Evolutionary conservation across 2,113 vertebrate genomes (phyloP).

Genomic region (Myrmophylax atrothorax): DNA sequence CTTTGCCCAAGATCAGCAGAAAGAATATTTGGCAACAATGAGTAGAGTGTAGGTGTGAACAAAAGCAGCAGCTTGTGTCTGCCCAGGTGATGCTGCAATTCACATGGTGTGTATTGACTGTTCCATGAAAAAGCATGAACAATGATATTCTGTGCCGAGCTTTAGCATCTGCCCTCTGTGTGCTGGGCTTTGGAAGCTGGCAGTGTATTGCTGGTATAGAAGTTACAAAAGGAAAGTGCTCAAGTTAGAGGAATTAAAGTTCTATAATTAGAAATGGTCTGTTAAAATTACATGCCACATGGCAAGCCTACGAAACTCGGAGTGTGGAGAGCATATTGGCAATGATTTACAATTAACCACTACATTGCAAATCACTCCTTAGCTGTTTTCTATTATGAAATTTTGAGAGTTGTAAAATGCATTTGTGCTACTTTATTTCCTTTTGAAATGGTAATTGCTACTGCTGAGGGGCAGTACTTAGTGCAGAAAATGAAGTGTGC

Average conservation of each 20-base stretch:
- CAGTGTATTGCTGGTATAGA: neutral
- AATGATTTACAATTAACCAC: constrained; percentile 51
- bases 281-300: constrained; percentile 9
- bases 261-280: constrained; percentile 16
- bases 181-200: neutral
- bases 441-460: constrained; percentile 68
- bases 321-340: neutral
- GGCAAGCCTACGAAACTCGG: neutral
- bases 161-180: neutral
- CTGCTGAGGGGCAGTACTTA: constrained; percentile 60
- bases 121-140: neutral
- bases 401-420: constrained; percentile 45
- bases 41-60: neutral
- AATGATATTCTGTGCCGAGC: neutral
- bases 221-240: neutral
- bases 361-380: constrained; percentile 36
- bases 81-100: neutral
- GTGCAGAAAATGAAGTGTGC: constrained; percentile 59
- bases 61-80: neutral
- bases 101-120: neutral
- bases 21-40: neutral
- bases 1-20: neutral
- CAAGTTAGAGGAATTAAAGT: constrained; percentile 3
- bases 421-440: constrained; percentile 58
- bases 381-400: constrained; percentile 45